phyloP scores from a whole-genome alignment of 2,113 vertebrate genomes.

The Spea multiplicata region DNA sequence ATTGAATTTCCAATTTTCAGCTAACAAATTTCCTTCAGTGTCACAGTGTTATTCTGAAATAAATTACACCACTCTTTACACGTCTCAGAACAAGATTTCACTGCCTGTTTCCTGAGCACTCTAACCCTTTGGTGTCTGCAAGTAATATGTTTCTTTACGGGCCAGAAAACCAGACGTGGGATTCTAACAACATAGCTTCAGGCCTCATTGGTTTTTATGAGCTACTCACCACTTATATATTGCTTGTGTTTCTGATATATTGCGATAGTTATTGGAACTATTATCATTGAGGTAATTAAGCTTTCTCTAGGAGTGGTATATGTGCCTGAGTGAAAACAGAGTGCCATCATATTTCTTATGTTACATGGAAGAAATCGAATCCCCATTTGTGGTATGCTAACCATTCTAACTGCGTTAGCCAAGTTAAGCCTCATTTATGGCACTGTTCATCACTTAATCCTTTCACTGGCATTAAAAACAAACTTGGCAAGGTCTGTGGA shows the following conservation, averaged over 20 bases:
- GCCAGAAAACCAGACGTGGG: constrained; percentile 22
- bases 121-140: constrained; percentile 16
- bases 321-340: constrained; percentile 47
- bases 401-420: constrained; percentile 48
- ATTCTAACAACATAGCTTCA: constrained; percentile 54
- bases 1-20: constrained; percentile 28
- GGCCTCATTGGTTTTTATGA: constrained; percentile 55
- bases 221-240: constrained; percentile 50
- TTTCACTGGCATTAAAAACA: constrained; percentile 47
- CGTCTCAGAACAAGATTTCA: constrained; percentile 14
- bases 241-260: constrained; percentile 47
- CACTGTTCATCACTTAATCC: constrained; percentile 43
- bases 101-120: constrained; percentile 2
- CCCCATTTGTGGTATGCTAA: constrained; percentile 50
- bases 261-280: constrained; percentile 52
- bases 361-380: constrained; percentile 48
- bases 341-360: constrained; percentile 41
- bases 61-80: constrained; percentile 42
- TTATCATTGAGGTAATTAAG: constrained; percentile 56
- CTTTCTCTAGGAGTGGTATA: constrained; percentile 43
- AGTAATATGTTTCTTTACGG: constrained; percentile 41
- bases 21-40: constrained; percentile 22
- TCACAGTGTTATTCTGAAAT: constrained; percentile 24
- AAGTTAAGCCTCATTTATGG: constrained; percentile 39
- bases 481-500: constrained; percentile 33